These are phyloP conservation scores for Metopia argyrocephala DNA, from an alignment of 2,888 invertebrate species.

Conservation along the genomic window DNA sequence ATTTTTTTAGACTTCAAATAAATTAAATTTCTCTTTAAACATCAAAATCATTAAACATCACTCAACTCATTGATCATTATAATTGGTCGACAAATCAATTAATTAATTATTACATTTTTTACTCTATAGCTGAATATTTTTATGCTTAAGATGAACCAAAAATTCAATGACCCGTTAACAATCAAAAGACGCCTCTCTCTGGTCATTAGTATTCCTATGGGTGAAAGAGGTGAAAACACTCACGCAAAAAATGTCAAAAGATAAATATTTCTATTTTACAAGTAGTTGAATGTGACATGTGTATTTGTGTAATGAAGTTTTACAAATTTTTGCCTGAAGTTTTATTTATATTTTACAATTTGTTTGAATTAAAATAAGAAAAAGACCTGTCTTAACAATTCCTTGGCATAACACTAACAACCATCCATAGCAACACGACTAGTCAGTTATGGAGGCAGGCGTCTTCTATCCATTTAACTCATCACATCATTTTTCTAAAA, in stretches of 20 bases:
- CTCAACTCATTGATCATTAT: slow-evolving; percentile 12
- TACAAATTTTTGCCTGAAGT: slow-evolving; percentile 38
- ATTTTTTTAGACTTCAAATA: not conserved
- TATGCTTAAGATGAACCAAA: not conserved
- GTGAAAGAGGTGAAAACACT: slow-evolving; percentile 25
- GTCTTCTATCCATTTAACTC: not conserved
- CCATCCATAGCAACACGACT: not conserved
- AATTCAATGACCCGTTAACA: slow-evolving; percentile 35
- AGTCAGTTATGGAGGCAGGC: not conserved
- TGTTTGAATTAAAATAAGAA: not conserved
- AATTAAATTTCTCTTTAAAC: slow-evolving; percentile 32
- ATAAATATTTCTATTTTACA: slow-evolving; percentile 27
- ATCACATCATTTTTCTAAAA: not conserved
- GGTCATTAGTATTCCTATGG: slow-evolving; percentile 26
- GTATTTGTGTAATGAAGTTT: slow-evolving; percentile 50
- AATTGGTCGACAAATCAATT: slow-evolving; percentile 41
- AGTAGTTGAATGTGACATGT: slow-evolving; percentile 45
- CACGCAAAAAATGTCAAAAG: slow-evolving; percentile 52
- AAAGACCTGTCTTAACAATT: not conserved
- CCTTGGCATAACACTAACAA: not conserved
- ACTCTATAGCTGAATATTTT: not conserved
- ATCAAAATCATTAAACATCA: not conserved
- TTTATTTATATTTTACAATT: not conserved
- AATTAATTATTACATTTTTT: no score
- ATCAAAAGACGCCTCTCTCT: not conserved